phyloP scores from a whole-genome alignment of 2,113 vertebrate genomes.

The Platanista minor region DNA sequence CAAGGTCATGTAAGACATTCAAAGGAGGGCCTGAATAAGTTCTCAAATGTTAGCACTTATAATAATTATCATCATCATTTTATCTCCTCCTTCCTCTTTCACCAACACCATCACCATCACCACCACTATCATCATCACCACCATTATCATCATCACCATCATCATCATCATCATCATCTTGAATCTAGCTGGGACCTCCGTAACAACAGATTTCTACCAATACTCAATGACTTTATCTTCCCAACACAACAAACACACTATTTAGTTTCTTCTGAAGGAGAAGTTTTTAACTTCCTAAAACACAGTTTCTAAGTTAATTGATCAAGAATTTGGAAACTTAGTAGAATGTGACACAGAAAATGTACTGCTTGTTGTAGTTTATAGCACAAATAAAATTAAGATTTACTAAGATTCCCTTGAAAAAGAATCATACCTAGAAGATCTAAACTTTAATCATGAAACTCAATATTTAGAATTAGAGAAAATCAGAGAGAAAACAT shows the following conservation, averaged over 20 bases:
- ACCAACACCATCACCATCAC: background rate
- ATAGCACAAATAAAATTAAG: constrained; percentile 5
- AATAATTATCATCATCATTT: background rate
- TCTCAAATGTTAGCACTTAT: background rate
- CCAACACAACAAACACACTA: background rate
- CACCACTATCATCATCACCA: background rate
- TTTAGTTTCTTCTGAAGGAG: background rate
- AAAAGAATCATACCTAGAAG: background rate
- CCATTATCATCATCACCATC: background rate
- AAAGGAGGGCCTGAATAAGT: background rate
- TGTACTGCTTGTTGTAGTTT: background rate
- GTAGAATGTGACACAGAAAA: background rate
- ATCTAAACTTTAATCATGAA: constrained; percentile 29
- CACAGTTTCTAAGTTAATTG: background rate
- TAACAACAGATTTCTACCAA: background rate
- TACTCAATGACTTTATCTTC: background rate
- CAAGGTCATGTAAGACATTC: background rate
- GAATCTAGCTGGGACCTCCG: background rate
- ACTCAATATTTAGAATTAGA: background rate
- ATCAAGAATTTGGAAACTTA: constrained; percentile 24
- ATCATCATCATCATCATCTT: background rate
- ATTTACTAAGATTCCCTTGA: background rate
- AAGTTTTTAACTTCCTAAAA: constrained; percentile 21
- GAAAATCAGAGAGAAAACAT: background rate
- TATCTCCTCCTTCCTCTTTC: background rate